Evolutionary conservation across 2,113 vertebrate species (phyloP).

Genomic region (Eolophus roseicapilla): DNA sequence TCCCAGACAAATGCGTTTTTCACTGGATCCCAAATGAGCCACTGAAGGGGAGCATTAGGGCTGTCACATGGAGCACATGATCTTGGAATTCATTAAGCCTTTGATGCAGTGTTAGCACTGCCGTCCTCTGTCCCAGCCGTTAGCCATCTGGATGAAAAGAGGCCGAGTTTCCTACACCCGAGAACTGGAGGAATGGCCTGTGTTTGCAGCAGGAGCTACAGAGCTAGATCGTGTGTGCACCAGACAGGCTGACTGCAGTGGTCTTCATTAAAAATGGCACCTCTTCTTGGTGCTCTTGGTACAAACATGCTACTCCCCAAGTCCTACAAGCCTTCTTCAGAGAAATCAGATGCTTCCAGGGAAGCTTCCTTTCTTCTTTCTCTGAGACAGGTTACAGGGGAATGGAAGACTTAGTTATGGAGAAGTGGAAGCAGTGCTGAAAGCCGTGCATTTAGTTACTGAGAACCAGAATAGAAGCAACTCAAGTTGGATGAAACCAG

Average conservation of each 20-base stretch:
- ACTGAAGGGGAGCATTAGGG: conserved; percentile 53
- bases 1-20: conserved; percentile 42
- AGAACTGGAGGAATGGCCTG: background rate
- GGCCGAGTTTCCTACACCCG: background rate
- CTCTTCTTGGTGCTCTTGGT: background rate
- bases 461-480: background rate
- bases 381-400: background rate
- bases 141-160: conserved; percentile 28
- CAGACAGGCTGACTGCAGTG: background rate
- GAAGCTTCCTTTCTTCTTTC: background rate
- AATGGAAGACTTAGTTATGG: background rate
- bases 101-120: conserved; percentile 3
- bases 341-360: background rate
- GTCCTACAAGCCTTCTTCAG: background rate
- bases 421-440: background rate
- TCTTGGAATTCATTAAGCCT: conserved; percentile 67
- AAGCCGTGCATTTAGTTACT: background rate
- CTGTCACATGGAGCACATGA: conserved; percentile 64
- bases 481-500: background rate
- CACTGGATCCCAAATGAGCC: background rate
- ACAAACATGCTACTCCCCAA: background rate
- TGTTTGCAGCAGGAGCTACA: background rate
- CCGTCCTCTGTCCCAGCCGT: background rate
- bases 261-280: background rate
- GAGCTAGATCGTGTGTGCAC: background rate